Evolutionary conservation across 2,113 vertebrate genomes (phyloP).

Genomic region (Drymodes brunneopygia): DNA sequence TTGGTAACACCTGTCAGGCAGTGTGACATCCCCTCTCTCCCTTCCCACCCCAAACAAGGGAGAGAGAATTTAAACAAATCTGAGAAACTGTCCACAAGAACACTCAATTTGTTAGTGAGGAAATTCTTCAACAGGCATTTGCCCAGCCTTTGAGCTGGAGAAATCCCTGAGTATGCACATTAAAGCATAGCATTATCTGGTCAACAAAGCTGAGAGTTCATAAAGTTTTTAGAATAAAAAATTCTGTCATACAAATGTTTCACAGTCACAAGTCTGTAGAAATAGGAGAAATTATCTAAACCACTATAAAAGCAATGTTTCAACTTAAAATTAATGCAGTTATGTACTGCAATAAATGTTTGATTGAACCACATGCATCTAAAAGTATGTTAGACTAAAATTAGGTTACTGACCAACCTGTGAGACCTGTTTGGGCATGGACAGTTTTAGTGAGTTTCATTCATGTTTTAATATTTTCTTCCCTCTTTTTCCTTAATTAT

Average conservation of each 20-base stretch:
- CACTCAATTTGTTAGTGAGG: neutral
- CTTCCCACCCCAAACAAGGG: neutral
- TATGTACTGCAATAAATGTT: neutral
- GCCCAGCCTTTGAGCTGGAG: neutral
- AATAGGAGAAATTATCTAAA: neutral
- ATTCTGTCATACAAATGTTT: neutral
- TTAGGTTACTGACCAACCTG: neutral
- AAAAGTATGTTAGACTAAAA: neutral
- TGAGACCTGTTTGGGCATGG: neutral
- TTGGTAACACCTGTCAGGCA: neutral
- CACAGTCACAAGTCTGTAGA: neutral
- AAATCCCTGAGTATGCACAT: neutral
- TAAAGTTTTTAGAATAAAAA: neutral
- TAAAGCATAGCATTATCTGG: neutral
- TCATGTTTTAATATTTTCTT: conserved; percentile 38
- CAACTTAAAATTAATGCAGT: neutral
- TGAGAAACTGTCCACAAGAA: neutral
- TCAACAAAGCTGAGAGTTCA: neutral
- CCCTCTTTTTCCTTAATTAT: conserved; percentile 37
- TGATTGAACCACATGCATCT: neutral
- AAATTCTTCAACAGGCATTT: neutral
- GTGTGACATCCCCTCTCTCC: neutral
- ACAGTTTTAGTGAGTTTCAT: neutral
- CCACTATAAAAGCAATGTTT: neutral
- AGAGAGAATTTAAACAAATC: neutral